Conservation (phyloP, 2,797 vertebrate species). For the Coregonus suidteri region DNA sequence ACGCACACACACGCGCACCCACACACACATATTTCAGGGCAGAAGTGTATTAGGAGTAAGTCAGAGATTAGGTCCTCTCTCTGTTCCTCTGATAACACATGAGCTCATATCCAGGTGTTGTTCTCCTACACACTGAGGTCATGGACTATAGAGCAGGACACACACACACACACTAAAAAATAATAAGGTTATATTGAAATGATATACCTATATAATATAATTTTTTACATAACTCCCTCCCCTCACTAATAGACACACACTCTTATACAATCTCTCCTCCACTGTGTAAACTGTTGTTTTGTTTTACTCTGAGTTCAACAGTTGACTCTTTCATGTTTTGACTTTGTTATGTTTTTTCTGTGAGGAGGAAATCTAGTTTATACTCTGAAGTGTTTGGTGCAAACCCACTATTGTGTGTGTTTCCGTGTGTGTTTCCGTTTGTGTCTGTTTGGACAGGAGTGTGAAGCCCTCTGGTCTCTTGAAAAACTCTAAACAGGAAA, state of each 20-base stretch:
- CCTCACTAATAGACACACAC: background rate
- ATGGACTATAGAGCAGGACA: conserved; percentile 60
- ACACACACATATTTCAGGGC: background rate
- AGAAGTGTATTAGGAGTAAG: background rate
- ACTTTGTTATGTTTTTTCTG: conserved; percentile 42
- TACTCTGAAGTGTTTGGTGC: conserved; percentile 14
- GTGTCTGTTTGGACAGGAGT: conserved; percentile 6
- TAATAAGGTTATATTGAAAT: background rate
- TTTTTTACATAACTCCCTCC: too few relatives aligned
- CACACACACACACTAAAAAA: background rate
- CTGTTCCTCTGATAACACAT: conserved; percentile 72
- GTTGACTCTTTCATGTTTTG: conserved; percentile 54
- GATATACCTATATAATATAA: too few relatives aligned
- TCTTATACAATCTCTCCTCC: background rate
- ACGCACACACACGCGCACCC: background rate
- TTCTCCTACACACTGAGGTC: conserved; percentile 58
- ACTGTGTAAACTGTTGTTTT: background rate
- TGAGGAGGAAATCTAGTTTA: conserved; percentile 48
- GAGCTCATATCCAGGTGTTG: conserved; percentile 83
- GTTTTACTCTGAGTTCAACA: conserved; percentile 57
- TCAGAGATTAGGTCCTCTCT: background rate
- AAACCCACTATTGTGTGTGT: conserved; percentile 19
- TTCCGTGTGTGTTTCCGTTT: conserved; percentile 8
- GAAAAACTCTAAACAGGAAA: conserved; percentile 40
- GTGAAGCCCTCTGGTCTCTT: conserved; percentile 17